A percentile compares a stretch with the other conserved stretches of the same genome.
phyloP scores from a whole-genome alignment of 1,140 invertebrate species.

The Pentalonia nigronervosa region DNA sequence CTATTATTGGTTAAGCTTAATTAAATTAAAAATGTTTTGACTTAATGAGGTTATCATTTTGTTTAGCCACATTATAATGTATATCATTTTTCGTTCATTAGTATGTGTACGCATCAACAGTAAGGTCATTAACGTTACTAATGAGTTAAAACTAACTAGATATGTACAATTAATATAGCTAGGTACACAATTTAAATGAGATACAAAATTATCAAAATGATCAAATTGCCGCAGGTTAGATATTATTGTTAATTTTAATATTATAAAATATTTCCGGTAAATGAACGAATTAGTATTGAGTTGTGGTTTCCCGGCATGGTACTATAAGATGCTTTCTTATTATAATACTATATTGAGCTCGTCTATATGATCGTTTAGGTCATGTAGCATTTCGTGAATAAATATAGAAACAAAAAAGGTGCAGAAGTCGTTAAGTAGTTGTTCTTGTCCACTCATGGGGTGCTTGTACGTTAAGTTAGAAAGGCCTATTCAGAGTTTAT shows the following conservation, averaged over 20 bases:
- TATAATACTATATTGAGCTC: background rate
- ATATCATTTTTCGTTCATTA: no score
- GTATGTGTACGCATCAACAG: background rate
- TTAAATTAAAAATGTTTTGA: background rate
- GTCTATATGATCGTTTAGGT: background rate
- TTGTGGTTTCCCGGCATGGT: background rate
- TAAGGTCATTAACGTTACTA: background rate
- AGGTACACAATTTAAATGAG: background rate
- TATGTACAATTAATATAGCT: no score
- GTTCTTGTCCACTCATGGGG: no score
- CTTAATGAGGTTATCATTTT: background rate
- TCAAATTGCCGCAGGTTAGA: background rate
- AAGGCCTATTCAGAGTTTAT: no score
- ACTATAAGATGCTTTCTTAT: background rate
- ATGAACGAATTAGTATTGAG: background rate
- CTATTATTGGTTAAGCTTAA: no score
- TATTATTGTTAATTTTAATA: background rate
- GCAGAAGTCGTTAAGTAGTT: no score
- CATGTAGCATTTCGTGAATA: background rate
- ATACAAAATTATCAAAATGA: background rate
- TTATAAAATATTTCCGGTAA: background rate
- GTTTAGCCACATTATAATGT: background rate
- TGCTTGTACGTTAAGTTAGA: no score
- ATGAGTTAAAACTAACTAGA: background rate
- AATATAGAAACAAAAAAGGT: background rate